Evolutionary conservation across 2,113 vertebrate species (phyloP), one percentile per base, ranked within the genome.

Genomic region (Protobothrops mucrosquamatus): DNA sequence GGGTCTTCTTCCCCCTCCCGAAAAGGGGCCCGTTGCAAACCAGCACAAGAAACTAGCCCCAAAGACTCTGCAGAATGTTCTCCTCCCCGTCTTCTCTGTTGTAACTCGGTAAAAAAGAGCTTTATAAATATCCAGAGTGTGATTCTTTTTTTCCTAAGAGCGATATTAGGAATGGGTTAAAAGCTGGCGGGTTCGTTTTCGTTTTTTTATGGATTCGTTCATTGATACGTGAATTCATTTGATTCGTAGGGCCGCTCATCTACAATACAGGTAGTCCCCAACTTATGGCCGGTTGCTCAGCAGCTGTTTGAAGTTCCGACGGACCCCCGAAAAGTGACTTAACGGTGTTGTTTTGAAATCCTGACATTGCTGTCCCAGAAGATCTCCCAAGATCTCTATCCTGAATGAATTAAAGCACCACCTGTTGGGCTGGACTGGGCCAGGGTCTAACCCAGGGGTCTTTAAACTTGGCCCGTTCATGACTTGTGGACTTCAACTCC

Each of bases 21-120:
- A 61, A 55, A 59, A 51, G 29, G 43, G 39, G 39, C 20, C 20
- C 5, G 0, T 51, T 43, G 26, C 64, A 29, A 39, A 39, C 23
- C 55, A 59, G 88, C n/a, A 59, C 20, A 39, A 56, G 3, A n/a
- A 59, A 64, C 29, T 2, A 3, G 9, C 46, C 51, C 22, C 2
- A 26, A 29, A 55, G 48, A 64, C 46, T 91, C 22, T 26, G 81
- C n/a, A 26, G 48, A 61, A n/a, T 48, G 29, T 55, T 51, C 39
- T 88, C 85, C 9, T 56, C 48, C 55, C 8, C 1, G 7, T 81
- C 34, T 59, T 89, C 56, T 92, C 4, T 55, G 87, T 64, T 93
- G 74, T 89, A 64, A 86, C 93, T 91, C 55, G 59, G 88, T 93
- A 86, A 92, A 90, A 51, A 85, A 59, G 54, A 89, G 57, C 91